Base-by-base conservation (phyloP, 2,113 vertebrate species). In the Oceanites oceanicus region DNA sequence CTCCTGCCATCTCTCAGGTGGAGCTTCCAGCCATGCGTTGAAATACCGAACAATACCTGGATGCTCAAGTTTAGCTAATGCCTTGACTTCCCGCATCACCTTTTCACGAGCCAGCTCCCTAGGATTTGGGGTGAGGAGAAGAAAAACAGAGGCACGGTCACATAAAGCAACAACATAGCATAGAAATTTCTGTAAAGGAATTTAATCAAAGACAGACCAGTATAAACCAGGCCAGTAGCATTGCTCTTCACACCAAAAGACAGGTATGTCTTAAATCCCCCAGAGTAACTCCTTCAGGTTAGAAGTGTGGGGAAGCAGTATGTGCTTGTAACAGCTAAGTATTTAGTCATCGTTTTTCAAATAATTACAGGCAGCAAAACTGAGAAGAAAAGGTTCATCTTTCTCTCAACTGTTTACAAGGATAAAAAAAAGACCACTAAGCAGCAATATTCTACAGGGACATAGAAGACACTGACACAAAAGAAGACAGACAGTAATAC, bases 11-110 rank as follows among this genome's bases (percentile, higher is more conserved):
- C 99, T 98, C 93, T 99, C 99, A 1, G 99, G 99, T 7, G 99
- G 99, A 56, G 99, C 98, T 97, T 99, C 99, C 96, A 99, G 98
- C 99, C 99, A 99, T 1, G 99, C 99, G 27, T 99, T 99, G 97
- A 99, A 99, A 92, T 99, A 99, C 22, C 99, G 99, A 82, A 99
- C 99, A 56, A 99, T 99, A 49, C 99, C 99, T 2, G 99, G 99
- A 56, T 99, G 99, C 90, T 99, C 99, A 45, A 99, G 98, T 93
- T 99, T 99, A 52, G 99, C 99, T 62, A 99, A 96, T 0, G 99
- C 99, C 97, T 99, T 99, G 45, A 99, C 99, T 86, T 99, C 99
- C 42, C 99, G 94, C 99, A 99, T 99, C 86, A 99, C 99, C 96
- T 99, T 99, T 86, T 99, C 99, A 42, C 99, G 98, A 50, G 99